A percentile compares a stretch with the other conserved stretches of the same genome.
phyloP scores from a whole-genome alignment of 2,797 vertebrate species.

The Lagocephalus sceleratus region DNA sequence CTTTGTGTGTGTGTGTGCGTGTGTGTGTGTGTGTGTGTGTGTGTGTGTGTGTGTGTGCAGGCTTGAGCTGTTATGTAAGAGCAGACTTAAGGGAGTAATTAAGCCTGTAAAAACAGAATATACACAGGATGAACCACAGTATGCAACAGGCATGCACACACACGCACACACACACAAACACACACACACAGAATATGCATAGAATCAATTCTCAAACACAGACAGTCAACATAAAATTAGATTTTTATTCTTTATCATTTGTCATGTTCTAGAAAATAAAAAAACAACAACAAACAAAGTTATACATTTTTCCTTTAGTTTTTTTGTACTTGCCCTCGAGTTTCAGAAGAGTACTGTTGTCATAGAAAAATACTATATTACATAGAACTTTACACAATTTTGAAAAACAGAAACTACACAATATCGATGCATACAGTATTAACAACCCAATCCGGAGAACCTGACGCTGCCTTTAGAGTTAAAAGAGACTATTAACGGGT shows the following conservation, averaged over 20 bases:
- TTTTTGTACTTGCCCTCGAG: conserved; percentile 77
- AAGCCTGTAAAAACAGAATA: conserved; percentile 28
- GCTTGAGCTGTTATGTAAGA: conserved; percentile 25
- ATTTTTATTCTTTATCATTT: conserved; percentile 63
- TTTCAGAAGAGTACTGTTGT: conserved; percentile 76
- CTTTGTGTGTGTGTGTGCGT: no score
- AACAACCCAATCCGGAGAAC: conserved; percentile 45
- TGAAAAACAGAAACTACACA: conserved; percentile 88
- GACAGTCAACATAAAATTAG: conserved; percentile 37
- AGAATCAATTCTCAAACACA: conserved; percentile 5
- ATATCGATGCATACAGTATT: conserved; percentile 71
- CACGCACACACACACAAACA: neutral
- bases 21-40: neutral
- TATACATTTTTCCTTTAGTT: conserved; percentile 54
- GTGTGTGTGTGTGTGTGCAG: conserved; percentile 4
- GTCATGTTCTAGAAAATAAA: conserved; percentile 79
- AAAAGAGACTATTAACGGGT: neutral
- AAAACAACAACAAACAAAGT: conserved; percentile 77
- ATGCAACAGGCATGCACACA: neutral
- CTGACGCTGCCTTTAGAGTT: neutral
- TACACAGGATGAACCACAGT: conserved; percentile 8
- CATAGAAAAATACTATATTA: conserved; percentile 93
- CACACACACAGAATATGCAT: neutral
- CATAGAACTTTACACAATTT: conserved; percentile 92
- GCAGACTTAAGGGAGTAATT: conserved; percentile 29